Conservation (phyloP, 2,113 vertebrate genomes). For the Bufo bufo region DNA sequence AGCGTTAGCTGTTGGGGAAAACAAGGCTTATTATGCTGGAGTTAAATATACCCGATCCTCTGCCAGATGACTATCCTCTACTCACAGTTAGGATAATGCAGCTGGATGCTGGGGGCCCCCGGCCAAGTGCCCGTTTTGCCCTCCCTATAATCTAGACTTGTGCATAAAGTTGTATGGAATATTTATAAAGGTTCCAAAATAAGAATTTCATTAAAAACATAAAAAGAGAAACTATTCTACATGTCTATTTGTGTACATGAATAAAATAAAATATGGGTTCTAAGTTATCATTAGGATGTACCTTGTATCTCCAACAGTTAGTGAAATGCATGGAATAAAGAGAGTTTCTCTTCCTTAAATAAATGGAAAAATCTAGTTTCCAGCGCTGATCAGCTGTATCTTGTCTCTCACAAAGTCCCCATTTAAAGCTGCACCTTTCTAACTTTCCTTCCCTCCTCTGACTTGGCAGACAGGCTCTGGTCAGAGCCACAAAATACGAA, state of each 20-base stretch:
- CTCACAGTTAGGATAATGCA: not conserved
- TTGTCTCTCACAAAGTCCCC: conserved; percentile 26
- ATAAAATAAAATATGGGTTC: not conserved
- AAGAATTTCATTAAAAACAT: too few species aligned
- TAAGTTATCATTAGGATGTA: not conserved
- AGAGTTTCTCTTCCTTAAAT: not conserved
- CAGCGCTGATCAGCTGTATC: not conserved
- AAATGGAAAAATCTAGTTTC: not conserved
- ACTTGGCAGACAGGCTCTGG: conserved; percentile 23
- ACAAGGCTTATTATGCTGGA: too few species aligned
- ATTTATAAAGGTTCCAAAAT: too few species aligned
- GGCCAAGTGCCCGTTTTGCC: not conserved
- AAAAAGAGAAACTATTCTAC: too few species aligned
- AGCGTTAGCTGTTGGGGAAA: too few species aligned
- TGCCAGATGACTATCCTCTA: not conserved
- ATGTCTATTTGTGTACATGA: not conserved
- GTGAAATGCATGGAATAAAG: not conserved
- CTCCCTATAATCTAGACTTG: not conserved
- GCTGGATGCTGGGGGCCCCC: not conserved
- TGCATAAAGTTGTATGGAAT: not conserved
- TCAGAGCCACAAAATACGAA: conserved; percentile 33
- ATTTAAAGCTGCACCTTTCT: conserved; percentile 15
- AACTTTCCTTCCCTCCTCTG: not conserved
- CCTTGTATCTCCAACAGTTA: not conserved
- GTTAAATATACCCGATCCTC: not conserved